These are phyloP conservation scores for Uloborus diversus DNA, from an alignment of 1,140 invertebrate species.

Conservation along the genomic window DNA sequence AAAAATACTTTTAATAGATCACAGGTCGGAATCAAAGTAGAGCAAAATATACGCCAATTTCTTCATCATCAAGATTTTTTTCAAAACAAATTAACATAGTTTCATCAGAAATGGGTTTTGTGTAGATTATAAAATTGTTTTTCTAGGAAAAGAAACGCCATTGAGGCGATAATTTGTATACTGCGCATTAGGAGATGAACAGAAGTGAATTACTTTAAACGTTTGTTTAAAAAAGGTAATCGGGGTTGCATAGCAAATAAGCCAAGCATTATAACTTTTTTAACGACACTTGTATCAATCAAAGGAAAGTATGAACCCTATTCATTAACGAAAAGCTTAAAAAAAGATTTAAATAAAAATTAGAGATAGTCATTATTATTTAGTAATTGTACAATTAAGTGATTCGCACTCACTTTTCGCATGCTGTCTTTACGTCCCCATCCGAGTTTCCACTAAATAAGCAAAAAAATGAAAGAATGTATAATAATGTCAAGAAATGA, in stretches of 20 bases:
- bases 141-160: no score
- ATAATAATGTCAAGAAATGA: no score
- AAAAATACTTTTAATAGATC: no score
- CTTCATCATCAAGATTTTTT: no score
- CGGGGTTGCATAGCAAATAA: conserved; percentile 77
- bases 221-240: conserved; percentile 64
- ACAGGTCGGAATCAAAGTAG: no score
- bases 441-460: conserved; percentile 1
- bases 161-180: no score
- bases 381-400: neutral
- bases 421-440: neutral
- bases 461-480: neutral
- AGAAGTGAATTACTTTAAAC: neutral
- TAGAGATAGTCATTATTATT: neutral
- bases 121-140: no score
- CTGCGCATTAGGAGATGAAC: no score
- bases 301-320: neutral
- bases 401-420: neutral
- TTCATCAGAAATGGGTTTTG: no score
- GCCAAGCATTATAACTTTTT: conserved; percentile 65
- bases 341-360: neutral
- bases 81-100: no score
- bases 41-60: no score
- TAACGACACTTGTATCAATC: conserved; percentile 66
- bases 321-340: neutral